Evolutionary conservation across 2,888 invertebrate species (phyloP).

Genomic region (Melangyna quadrimaculata): DNA sequence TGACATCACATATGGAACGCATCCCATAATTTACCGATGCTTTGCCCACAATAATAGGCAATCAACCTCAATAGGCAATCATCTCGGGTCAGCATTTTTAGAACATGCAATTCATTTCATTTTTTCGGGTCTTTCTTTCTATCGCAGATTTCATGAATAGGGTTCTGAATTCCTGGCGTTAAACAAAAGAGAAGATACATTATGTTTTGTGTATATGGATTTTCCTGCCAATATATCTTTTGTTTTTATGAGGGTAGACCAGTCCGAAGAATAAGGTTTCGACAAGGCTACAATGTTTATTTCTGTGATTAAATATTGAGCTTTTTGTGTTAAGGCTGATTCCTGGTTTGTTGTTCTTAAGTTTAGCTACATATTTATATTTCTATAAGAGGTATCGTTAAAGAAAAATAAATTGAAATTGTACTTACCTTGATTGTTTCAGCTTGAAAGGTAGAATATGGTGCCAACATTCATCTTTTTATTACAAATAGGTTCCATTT

Average conservation of each 20-base stretch:
- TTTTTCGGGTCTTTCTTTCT: neutral
- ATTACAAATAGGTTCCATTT: too few relatives aligned
- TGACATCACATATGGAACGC: neutral
- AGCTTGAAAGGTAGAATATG: too few relatives aligned
- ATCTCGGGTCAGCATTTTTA: neutral
- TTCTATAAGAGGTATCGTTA: too few relatives aligned
- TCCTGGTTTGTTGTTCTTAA: neutral
- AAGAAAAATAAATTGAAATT: too few relatives aligned
- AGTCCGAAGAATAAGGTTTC: neutral
- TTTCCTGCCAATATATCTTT: neutral
- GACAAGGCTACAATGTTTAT: neutral
- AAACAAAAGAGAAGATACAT: neutral
- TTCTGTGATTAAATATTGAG: neutral
- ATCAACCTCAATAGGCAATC: neutral
- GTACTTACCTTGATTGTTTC: too few relatives aligned
- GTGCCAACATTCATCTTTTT: too few relatives aligned
- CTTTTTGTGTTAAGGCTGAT: neutral
- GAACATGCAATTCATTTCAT: neutral
- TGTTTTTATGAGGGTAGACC: accelerated
- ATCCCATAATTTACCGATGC: neutral
- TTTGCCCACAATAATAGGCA: too few relatives aligned
- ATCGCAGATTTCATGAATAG: neutral
- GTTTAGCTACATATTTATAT: neutral
- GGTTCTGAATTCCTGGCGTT: neutral
- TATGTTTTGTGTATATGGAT: neutral